Base-by-base conservation (phyloP, 2,888 invertebrate genomes). In the Minunthozetes semirufus region DNA sequence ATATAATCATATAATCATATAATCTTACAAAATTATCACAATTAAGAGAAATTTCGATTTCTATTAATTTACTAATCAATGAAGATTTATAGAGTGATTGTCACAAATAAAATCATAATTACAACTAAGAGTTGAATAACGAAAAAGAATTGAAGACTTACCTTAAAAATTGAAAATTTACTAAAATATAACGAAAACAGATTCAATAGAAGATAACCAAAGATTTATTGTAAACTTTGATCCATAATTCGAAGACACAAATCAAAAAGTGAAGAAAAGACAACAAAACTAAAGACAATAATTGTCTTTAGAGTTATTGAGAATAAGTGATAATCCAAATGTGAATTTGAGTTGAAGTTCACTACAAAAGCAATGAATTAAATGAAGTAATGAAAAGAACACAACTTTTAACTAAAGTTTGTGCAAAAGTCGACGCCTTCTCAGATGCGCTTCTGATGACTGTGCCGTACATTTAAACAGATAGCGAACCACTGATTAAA, bases 341-440 rank as follows among this genome's bases (percentile, higher is more conserved):
- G 56, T 50, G n/a, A 50, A 50, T 22, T 56, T 56, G 13, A 56
- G 22, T 56, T 56, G 19, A 56, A 11, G 9, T 13, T 5, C 56
- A 56, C 56, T 25, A 22, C 22, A 56, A 56, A 56, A 19, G 19
- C 27, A 25, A 61, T 61, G 27, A 42, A 29, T 19, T 1, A 68
- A 68, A 68, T 46, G 17, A n/a, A n/a, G 9, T 42, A 8, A 68
- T 42, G n/a, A 68, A 4, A 68, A n/a, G 42, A 22, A n/a, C 68
- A 63, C 63, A 63, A 63, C 63, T 63, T 63, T 63, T 63, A 63
- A 63, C 63, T 27, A 63, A 27, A 29, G 56, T 13, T 56, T 56
- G 19, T 25, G 25, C 17, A 4, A 27, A 13, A 17, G n/a, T 27
- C 27, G 22, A 63, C 63, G 63, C 63, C 63, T 63, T 63, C 29